Evolutionary conservation across 2,113 vertebrate genomes (phyloP).

Genomic region (Gasterosteus aculeatus): DNA sequence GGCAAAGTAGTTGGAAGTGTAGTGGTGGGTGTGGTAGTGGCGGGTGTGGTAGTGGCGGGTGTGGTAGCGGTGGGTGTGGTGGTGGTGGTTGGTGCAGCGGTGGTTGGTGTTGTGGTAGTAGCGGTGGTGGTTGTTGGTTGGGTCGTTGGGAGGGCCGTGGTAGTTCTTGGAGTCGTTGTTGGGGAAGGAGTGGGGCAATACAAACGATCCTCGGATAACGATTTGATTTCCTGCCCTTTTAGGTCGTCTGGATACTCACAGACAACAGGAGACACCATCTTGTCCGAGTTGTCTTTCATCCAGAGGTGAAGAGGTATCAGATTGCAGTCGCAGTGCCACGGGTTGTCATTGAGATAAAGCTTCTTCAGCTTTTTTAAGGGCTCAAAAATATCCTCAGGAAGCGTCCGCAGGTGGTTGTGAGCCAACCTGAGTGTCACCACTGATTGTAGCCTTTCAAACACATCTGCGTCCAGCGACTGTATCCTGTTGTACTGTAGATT

Average conservation of each 20-base stretch:
- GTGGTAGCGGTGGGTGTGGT: not conserved
- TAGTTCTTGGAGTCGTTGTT: slow-evolving; percentile 32
- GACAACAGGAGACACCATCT: slow-evolving; percentile 47
- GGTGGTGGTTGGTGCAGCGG: slow-evolving; percentile 25
- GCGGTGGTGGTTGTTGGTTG: not conserved
- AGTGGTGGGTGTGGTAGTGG: not conserved
- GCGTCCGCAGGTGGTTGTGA: slow-evolving; percentile 69
- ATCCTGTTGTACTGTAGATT: slow-evolving; percentile 77
- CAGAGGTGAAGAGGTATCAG: slow-evolving; percentile 74
- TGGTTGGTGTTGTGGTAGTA: not conserved
- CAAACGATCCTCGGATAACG: slow-evolving; percentile 67
- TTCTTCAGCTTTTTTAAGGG: slow-evolving; percentile 69
- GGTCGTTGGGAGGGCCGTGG: slow-evolving; percentile 1
- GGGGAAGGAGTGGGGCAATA: slow-evolving; percentile 67
- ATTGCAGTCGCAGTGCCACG: slow-evolving; percentile 87
- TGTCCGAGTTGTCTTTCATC: slow-evolving; percentile 66
- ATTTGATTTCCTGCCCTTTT: slow-evolving; percentile 57
- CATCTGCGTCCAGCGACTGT: slow-evolving; percentile 55
- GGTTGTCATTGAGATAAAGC: slow-evolving; percentile 79
- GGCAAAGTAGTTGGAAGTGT: not conserved
- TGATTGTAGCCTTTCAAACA: slow-evolving; percentile 71
- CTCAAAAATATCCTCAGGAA: slow-evolving; percentile 71
- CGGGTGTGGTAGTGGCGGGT: not conserved
- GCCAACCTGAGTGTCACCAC: slow-evolving; percentile 74
- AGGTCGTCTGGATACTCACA: slow-evolving; percentile 77